These are phyloP conservation scores for Lymantria dispar DNA, from an alignment of 2,888 invertebrate species.

Conservation along the genomic window DNA sequence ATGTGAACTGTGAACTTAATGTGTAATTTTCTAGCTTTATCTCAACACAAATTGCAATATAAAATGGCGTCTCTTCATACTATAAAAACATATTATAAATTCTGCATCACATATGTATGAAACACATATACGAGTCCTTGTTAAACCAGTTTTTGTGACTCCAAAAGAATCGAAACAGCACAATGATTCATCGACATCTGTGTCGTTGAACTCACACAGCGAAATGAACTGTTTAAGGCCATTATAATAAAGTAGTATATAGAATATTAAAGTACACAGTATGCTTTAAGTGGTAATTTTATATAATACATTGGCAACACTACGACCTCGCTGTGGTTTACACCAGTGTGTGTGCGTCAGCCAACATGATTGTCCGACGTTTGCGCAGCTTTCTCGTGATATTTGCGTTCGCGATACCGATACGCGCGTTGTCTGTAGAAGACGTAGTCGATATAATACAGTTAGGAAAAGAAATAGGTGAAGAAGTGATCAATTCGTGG, in stretches of 20 bases:
- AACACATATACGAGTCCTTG: background rate
- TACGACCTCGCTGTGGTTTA: constrained; percentile 44
- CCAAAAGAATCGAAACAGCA: background rate
- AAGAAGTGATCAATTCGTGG: constrained; percentile 84
- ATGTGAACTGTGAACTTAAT: too few relatives aligned
- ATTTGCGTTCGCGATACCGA: constrained; percentile 44
- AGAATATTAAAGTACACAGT: background rate
- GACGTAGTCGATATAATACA: constrained; percentile 84
- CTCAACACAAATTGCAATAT: too few relatives aligned
- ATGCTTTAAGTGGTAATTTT: background rate
- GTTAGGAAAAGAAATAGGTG: constrained; percentile 82
- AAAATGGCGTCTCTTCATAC: too few relatives aligned
- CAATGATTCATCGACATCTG: background rate
- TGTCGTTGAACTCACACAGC: background rate
- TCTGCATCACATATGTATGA: background rate
- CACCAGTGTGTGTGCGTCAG: constrained; percentile 62
- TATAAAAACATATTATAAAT: too few relatives aligned
- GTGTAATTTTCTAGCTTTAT: too few relatives aligned
- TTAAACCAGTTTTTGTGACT: background rate
- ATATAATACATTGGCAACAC: constrained; percentile 30
- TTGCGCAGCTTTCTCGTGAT: constrained; percentile 53
- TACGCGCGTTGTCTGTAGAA: constrained; percentile 71
- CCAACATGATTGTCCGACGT: constrained; percentile 62
- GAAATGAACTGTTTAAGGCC: background rate
- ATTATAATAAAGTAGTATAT: background rate